A percentile compares a stretch with the other conserved stretches of the same genome.
Conservation (phyloP, 2,888 invertebrate species). For the Drosophila cognata region DNA sequence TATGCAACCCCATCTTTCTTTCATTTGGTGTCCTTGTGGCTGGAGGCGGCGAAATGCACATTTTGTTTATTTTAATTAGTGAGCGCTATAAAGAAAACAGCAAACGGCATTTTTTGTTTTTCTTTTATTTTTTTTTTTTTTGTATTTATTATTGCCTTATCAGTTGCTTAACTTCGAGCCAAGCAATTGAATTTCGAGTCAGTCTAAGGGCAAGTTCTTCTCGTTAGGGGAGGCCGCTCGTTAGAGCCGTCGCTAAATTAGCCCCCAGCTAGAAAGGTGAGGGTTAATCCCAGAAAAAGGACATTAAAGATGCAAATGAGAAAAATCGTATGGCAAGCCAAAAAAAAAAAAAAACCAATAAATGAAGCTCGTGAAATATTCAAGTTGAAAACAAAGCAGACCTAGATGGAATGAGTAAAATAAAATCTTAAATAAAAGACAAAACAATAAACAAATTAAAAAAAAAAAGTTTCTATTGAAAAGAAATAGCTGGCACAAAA, state of each 20-base stretch:
- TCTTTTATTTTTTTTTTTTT: slow-evolving; percentile 3
- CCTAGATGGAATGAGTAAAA: not conserved
- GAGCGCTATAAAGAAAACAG: slow-evolving; percentile 48
- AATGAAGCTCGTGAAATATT: slow-evolving; percentile 23
- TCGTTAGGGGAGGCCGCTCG: slow-evolving; percentile 13
- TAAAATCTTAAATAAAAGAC: not conserved
- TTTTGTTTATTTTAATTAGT: slow-evolving; percentile 75
- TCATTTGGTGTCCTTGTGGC: not conserved
- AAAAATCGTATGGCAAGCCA: slow-evolving; percentile 29
- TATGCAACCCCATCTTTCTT: slow-evolving; percentile 26
- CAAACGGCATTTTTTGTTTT: slow-evolving; percentile 29
- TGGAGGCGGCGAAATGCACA: slow-evolving; percentile 62
- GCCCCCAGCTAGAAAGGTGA: slow-evolving; percentile 23
- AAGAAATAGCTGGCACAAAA: not conserved
- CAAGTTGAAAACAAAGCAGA: slow-evolving; percentile 1
- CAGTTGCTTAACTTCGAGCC: slow-evolving; percentile 36
- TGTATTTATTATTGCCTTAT: slow-evolving; percentile 12
- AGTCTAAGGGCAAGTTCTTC: slow-evolving; percentile 24
- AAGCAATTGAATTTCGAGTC: slow-evolving; percentile 43
- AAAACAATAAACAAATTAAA: slow-evolving; percentile 5
- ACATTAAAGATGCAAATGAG: slow-evolving; percentile 62
- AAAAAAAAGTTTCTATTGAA: not conserved
- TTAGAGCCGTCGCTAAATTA: slow-evolving; percentile 35
- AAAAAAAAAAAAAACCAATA: slow-evolving; percentile 15
- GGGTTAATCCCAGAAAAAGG: slow-evolving; percentile 13